phyloP scores from a whole-genome alignment of 1,140 invertebrate genomes.

The Musca vetustissima region DNA sequence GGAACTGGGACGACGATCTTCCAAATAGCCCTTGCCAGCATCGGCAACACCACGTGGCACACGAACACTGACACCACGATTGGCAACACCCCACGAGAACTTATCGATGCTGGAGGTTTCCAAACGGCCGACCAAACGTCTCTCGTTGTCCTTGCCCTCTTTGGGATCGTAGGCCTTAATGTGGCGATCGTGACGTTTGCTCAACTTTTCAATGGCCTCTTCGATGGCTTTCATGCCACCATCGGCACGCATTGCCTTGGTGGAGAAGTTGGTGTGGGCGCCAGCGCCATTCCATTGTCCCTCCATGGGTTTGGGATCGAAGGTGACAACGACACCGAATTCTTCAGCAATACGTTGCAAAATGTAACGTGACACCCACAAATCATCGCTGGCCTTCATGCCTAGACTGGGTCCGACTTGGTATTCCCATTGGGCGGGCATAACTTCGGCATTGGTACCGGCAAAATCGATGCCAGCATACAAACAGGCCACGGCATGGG shows the following conservation, averaged over 20 bases:
- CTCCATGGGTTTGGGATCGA: constrained; percentile 85
- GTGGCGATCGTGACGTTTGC: constrained; percentile 78
- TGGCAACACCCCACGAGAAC: constrained; percentile 74
- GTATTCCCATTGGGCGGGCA: constrained; percentile 75
- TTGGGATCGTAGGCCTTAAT: constrained; percentile 89
- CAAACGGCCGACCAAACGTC: constrained; percentile 75
- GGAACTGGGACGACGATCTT: constrained; percentile 83
- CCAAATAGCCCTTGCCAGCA: constrained; percentile 82
- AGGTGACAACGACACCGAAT: constrained; percentile 77
- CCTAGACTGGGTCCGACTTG: constrained; percentile 76
- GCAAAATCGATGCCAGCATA: constrained; percentile 88
- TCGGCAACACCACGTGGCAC: constrained; percentile 76
- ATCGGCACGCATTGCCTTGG: constrained; percentile 77
- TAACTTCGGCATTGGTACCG: constrained; percentile 92
- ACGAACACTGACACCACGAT: constrained; percentile 69
- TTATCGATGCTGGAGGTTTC: constrained; percentile 84
- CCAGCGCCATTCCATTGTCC: constrained; percentile 93
- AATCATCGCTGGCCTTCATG: constrained; percentile 80
- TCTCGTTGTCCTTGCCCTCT: constrained; percentile 80
- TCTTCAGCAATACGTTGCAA: constrained; percentile 87
- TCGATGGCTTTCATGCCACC: constrained; percentile 76
- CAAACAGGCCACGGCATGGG: constrained; percentile 77
- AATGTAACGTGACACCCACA: constrained; percentile 79
- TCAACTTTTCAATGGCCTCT: constrained; percentile 76
- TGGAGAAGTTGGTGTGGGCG: constrained; percentile 79